These are phyloP conservation scores for Anarsia innoxiella DNA, from an alignment of 2,888 invertebrate species.

Conservation along the genomic window DNA sequence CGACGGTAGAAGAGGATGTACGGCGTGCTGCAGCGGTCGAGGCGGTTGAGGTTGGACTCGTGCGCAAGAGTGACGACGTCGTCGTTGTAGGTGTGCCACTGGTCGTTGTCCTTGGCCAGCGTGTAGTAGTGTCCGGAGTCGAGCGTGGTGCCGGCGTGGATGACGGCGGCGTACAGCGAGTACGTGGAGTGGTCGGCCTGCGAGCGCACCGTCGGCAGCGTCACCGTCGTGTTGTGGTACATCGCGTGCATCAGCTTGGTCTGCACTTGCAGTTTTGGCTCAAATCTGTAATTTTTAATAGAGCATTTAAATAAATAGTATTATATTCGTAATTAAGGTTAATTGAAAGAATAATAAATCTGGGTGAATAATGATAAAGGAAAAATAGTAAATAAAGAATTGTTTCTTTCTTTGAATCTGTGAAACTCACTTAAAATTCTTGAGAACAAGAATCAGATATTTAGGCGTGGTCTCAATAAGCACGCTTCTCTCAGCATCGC, in stretches of 20 bases:
- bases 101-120: conserved; percentile 79
- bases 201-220: conserved; percentile 55
- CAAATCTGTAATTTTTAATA: no score
- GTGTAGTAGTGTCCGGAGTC: conserved; percentile 94
- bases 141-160: conserved; percentile 88
- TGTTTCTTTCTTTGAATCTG: no score
- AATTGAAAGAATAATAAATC: no score
- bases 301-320: not conserved
- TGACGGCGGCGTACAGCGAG: conserved; percentile 86
- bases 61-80: conserved; percentile 79
- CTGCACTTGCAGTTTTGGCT: conserved; percentile 75
- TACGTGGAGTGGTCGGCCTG: conserved; percentile 68
- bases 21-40: conserved; percentile 84
- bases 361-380: no score
- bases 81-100: conserved; percentile 90
- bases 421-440: conserved; percentile 82
- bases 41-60: conserved; percentile 75
- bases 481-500: conserved; percentile 80
- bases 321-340: not conserved
- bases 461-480: conserved; percentile 82
- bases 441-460: conserved; percentile 85
- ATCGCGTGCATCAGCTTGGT: conserved; percentile 86
- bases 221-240: conserved; percentile 73
- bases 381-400: no score
- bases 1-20: conserved; percentile 86